These are phyloP conservation scores for Scaptomyza pallida DNA, from an alignment of 1,140 invertebrate genomes.

Conservation along the genomic window DNA sequence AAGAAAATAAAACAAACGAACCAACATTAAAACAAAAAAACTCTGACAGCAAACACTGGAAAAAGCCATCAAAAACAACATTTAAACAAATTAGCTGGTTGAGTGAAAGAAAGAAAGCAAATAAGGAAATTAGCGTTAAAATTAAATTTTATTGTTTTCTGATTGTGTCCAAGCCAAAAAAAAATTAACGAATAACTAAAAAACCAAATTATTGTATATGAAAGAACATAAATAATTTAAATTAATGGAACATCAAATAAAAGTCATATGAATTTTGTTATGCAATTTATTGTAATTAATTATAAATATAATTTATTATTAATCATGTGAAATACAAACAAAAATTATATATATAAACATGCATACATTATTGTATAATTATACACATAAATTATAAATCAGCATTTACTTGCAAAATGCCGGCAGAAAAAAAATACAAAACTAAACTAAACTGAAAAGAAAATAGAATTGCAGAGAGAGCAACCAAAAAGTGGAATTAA, in stretches of 20 bases:
- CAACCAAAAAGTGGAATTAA: constrained; percentile 59
- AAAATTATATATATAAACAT: constrained; percentile 40
- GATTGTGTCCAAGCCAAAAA: constrained; percentile 38
- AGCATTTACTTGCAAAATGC: constrained; percentile 60
- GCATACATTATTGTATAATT: constrained; percentile 46
- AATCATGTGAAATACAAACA: constrained; percentile 46
- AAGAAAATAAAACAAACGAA: constrained; percentile 10
- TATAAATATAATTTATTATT: constrained; percentile 69
- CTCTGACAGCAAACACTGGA: neutral
- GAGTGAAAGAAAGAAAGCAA: constrained; percentile 4
- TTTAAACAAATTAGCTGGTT: constrained; percentile 10
- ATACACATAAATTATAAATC: constrained; percentile 52
- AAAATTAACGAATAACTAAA: constrained; percentile 16
- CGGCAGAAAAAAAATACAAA: constrained; percentile 35
- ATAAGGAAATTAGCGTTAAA: constrained; percentile 33
- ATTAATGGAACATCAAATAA: constrained; percentile 31
- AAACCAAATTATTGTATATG: constrained; percentile 35
- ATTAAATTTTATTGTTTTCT: constrained; percentile 59
- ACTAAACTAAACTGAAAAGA: constrained; percentile 21
- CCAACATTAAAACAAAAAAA: too few relatives aligned
- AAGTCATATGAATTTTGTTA: constrained; percentile 63
- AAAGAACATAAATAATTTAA: constrained; percentile 50
- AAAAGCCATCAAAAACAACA: constrained; percentile 12
- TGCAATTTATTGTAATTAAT: constrained; percentile 73
- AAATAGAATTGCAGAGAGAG: constrained; percentile 27